phyloP scores from a whole-genome alignment of 2,797 vertebrate species.

The Heterohyrax brucei region DNA sequence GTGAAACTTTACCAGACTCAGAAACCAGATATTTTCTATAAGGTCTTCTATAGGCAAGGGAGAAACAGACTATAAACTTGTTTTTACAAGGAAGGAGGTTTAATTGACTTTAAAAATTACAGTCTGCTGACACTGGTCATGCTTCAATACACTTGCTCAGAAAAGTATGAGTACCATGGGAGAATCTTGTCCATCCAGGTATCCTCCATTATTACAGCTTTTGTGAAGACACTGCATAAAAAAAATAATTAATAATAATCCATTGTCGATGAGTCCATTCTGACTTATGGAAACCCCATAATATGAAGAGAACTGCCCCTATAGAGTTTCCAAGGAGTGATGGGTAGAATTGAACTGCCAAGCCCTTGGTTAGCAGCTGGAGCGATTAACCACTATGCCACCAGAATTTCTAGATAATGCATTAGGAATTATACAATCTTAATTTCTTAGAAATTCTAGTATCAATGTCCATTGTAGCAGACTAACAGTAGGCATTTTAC shows the following conservation, averaged over 20 bases:
- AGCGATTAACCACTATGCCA: no score
- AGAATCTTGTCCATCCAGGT: neutral
- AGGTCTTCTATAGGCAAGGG: neutral
- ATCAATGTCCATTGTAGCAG: neutral
- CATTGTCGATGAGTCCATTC: no score
- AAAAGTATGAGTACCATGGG: neutral
- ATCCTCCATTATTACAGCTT: neutral
- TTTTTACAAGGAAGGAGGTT: constrained; percentile 47
- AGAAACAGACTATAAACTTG: constrained; percentile 36
- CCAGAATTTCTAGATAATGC: neutral
- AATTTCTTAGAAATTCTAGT: neutral
- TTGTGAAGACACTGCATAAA: neutral
- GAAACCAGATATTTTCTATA: neutral
- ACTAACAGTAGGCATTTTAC: neutral
- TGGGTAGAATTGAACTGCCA: no score
- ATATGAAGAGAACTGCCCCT: no score
- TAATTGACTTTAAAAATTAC: neutral
- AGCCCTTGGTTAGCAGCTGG: no score
- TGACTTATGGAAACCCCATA: no score
- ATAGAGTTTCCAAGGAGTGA: no score
- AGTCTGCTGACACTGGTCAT: neutral
- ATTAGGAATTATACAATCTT: constrained; percentile 20
- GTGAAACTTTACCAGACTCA: neutral
- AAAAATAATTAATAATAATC: no score
- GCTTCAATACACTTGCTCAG: constrained; percentile 17